phyloP scores from a whole-genome alignment of 1,140 invertebrate species.

The Odontomachus brunneus region DNA sequence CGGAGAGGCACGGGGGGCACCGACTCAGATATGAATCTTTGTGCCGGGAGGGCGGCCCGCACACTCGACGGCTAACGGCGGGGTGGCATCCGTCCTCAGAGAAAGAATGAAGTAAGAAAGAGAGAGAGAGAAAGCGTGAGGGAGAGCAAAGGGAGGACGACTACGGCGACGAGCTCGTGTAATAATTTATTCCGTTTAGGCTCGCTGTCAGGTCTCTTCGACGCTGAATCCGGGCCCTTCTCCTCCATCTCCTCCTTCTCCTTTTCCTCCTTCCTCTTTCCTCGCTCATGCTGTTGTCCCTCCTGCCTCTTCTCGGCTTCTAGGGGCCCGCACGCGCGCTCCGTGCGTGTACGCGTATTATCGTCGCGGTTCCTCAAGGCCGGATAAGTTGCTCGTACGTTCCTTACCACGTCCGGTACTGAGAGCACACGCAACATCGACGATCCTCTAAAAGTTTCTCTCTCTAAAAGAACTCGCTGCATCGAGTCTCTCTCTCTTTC shows the following conservation, averaged over 20 bases:
- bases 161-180: slow-evolving; percentile 65
- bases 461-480: not conserved
- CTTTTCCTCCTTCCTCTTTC: not conserved
- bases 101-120: slow-evolving; percentile 9
- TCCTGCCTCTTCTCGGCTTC: not conserved
- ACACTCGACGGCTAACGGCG: slow-evolving; percentile 70
- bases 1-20: slow-evolving; percentile 66
- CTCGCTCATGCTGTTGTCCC: not conserved
- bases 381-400: slow-evolving; percentile 42
- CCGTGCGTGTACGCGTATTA: not conserved
- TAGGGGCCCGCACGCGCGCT: slow-evolving; percentile 10
- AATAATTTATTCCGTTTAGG: slow-evolving; percentile 84
- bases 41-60: slow-evolving; percentile 72
- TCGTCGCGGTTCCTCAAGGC: slow-evolving; percentile 53
- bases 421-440: slow-evolving; percentile 1
- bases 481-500: slow-evolving; percentile 6
- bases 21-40: slow-evolving; percentile 83
- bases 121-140: not conserved
- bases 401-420: slow-evolving; percentile 37
- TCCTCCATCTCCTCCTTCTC: not conserved
- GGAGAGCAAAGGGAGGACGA: slow-evolving; percentile 17
- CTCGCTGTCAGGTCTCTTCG: slow-evolving; percentile 76
- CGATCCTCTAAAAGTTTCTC: slow-evolving; percentile 2
- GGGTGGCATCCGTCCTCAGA: slow-evolving; percentile 63
- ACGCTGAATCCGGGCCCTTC: slow-evolving; percentile 63